Base-by-base conservation (phyloP, 1,140 invertebrate genomes). In the Calliphora vicina region DNA sequence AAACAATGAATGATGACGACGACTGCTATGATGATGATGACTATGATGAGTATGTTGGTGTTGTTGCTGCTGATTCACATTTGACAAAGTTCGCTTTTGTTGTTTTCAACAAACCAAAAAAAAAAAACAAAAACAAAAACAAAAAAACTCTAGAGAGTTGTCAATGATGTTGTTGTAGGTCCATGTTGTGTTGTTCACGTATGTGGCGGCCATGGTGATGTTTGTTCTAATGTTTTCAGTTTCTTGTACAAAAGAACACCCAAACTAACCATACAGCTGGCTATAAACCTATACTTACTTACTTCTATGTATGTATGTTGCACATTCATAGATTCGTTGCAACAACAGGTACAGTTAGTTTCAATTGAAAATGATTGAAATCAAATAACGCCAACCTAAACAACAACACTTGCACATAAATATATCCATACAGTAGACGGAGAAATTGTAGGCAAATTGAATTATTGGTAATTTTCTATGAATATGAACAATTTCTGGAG, bases 291-390 rank as follows among this genome's bases (percentile, higher is more conserved):
- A 35, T 2, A n/a, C n/a, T n/a, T n/a, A n/a, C n/a, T n/a, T n/a
- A n/a, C n/a, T n/a, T n/a, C 2, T 35, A 35, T 35, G 29, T 35
- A 35, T 35, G 10, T 35, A 35, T 5, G 6, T 35, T 8, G 35
- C 6, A 35, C 35, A 2, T n/a, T 8, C 8, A 13, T 9, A 27
- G 17, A 5, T 20, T n/a, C 8, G 73, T 20, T 35, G 27, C 29
- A 43, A 45, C 74, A 45, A 20, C 74, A 78, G 35, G 74, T 78
- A 78, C 74, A 78, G 74, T 78, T 78, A 78, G 74, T 43, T 78
- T 78, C n/a, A 45, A 78, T 78, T 78, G 74, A 78, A 78, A 78
- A 78, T 78, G 74, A 78, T 78, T 43, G 74, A 78, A 78, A 78
- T 78, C 74, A 43, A 12, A 42, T 78, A 78, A 78, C 74, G 35